phyloP scores from a whole-genome alignment of 2,113 vertebrate genomes.

The Bufo gargarizans region DNA sequence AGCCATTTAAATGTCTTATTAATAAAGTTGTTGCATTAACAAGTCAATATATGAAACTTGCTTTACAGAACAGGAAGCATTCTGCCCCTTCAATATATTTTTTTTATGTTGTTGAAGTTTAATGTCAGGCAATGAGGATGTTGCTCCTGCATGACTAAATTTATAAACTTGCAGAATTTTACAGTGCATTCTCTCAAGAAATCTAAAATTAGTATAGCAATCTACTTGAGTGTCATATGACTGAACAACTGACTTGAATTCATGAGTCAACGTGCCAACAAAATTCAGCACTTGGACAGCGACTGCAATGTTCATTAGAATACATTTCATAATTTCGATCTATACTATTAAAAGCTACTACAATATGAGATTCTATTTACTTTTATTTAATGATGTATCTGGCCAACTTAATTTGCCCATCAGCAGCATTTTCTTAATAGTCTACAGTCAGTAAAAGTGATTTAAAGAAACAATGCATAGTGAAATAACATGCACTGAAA shows the following conservation, averaged over 20 bases:
- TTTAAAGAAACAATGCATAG: neutral
- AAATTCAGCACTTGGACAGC: conserved; percentile 55
- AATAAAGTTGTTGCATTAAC: conserved; percentile 11
- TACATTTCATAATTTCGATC: conserved; percentile 40
- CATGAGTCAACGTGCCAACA: conserved; percentile 42
- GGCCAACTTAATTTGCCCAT: conserved; percentile 28
- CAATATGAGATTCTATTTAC: conserved; percentile 53
- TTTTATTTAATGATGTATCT: conserved; percentile 42
- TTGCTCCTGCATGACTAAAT: conserved; percentile 18
- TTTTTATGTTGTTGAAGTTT: conserved; percentile 15
- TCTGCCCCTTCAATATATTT: conserved; percentile 2
- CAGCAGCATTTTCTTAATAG: conserved; percentile 26
- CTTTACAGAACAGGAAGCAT: neutral
- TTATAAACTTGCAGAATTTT: conserved; percentile 37
- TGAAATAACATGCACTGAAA: neutral
- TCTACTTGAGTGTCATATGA: conserved; percentile 52
- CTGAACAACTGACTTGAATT: conserved; percentile 45
- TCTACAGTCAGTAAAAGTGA: conserved; percentile 8
- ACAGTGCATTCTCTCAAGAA: conserved; percentile 8
- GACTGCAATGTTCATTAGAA: conserved; percentile 37
- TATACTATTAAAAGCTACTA: conserved; percentile 53
- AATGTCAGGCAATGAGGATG: conserved; percentile 22
- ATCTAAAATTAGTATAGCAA: conserved; percentile 47
- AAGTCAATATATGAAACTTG: neutral
- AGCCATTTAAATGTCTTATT: neutral